Evolutionary conservation across 64 coral and sea anemone genomes (phyloP).

Genomic region (Stichodactyla mertensii): DNA sequence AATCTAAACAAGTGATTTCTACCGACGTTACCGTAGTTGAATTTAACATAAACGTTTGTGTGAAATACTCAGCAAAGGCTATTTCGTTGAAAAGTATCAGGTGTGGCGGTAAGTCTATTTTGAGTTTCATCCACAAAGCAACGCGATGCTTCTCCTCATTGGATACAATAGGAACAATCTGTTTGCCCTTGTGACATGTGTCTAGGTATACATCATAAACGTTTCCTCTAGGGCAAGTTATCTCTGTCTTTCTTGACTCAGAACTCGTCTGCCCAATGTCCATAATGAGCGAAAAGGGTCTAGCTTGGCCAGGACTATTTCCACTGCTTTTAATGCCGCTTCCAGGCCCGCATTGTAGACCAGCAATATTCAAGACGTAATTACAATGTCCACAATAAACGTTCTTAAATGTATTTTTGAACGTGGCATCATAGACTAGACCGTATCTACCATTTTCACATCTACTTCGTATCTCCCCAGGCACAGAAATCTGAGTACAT

Average conservation of each 20-base stretch:
- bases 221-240: neutral
- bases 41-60: too few relatives aligned
- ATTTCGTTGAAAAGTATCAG: too few relatives aligned
- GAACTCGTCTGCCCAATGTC: neutral
- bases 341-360: too few relatives aligned
- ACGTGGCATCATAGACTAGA: too few relatives aligned
- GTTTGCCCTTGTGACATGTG: neutral
- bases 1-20: neutral
- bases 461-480: neutral
- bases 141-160: neutral
- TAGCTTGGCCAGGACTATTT: neutral
- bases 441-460: neutral
- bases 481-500: neutral
- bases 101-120: neutral
- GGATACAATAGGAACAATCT: neutral
- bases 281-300: neutral
- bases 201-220: constrained; percentile 10
- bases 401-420: too few relatives aligned
- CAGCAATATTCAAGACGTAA: too few relatives aligned
- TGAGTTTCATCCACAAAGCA: neutral
- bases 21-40: too few relatives aligned
- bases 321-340: too few relatives aligned
- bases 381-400: too few relatives aligned
- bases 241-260: neutral
- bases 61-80: too few relatives aligned